Base-by-base conservation (phyloP, 2,113 vertebrate genomes). In the Pardalotus punctatus region DNA sequence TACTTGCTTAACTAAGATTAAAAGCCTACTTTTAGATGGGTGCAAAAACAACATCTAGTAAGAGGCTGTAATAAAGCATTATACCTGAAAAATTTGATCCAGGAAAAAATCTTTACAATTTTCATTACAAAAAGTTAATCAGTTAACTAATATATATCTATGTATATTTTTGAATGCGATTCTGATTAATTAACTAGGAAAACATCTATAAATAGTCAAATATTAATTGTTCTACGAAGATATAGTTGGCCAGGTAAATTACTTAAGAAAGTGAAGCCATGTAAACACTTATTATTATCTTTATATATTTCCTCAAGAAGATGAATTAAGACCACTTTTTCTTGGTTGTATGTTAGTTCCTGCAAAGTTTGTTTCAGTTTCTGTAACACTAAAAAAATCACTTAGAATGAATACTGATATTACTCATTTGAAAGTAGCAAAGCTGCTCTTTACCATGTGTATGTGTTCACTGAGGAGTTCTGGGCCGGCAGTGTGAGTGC, bases 141-240 rank as follows among this genome's bases (percentile, higher is more conserved):
- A 19, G 11, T 48, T 48, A 24, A 23, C 22, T 22, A 47, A 73
- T 57, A 64, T 28, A 47, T n/a, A n/a, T n/a, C n/a, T n/a, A 51
- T 54, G n/a, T 29, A 31, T 18, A 4, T 69, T 5, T 50, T 3
- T 69, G 2, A 57, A 54, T 3, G 18, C 1, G 0, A 58, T 33
- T 40, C 24, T 72, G 10, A 48, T 66, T 15, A 9, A 67, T 43
- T 69, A 77, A 42, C 12, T 36, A 50, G 20, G 29, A 18, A 56
- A 35, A 83, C 29, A 33, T 14, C 17, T 53, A 38, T 64, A 21
- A 72, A 40, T 4, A 58, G 14, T 11, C 18, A 50, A 42, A 74
- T 51, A 71, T 6, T 66, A 27, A n/a, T 45, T 66, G 11, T 31
- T 58, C 40, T 66, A 64, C 19, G 23, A 53, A 73, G 40, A 22